Base-by-base conservation (phyloP, 2,888 invertebrate genomes). In the Xestia sexstrigata region DNA sequence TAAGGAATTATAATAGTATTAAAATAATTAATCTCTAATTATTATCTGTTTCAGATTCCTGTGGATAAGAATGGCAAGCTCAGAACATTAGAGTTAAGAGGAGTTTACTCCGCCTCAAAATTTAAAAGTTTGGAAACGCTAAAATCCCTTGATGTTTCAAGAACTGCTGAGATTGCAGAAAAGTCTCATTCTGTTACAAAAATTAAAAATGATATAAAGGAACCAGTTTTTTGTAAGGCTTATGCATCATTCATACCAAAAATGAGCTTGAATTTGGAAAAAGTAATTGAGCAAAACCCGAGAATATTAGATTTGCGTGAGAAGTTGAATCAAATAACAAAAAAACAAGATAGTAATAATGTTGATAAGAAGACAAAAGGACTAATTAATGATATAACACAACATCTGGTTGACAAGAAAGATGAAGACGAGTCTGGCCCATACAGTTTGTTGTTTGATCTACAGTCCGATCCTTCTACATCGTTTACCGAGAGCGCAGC, bases 361-460 rank as follows among this genome's bases (percentile, higher is more conserved):
- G 95, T 96, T 75, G 93, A 96, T 89, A 94, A 95, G 83, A 93
- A 95, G 89, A 95, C 94, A 5, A 97, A 96, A 90, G 93, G 95
- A 76, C 88, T 96, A 63, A 93, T 96, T 26, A 95, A 96, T 81
- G 95, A 95, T 85, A 94, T 96, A 74, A 95, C 96, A 42, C 96
- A 96, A 86, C 93, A 93, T 76, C 88, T 96, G 71, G 95, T 93
- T 67, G 96, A 96, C 85, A 95, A 96, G 82, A 96, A 95, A 90
- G 94, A 95, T 74, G 93, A 93, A 70, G 95, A 96, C 84, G 95
- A 95, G 81, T 97, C 97, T 35, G 97, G 97, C 76, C 97, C 97
- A 7, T 97, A 97, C 87, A 97, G 97, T 88, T 95, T 97, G 84
- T 93, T 97, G 65, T 97, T 97, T 90, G 97, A 97, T 89, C 91